phyloP scores from a whole-genome alignment of 2,113 vertebrate genomes.

The Arvicanthis niloticus region DNA sequence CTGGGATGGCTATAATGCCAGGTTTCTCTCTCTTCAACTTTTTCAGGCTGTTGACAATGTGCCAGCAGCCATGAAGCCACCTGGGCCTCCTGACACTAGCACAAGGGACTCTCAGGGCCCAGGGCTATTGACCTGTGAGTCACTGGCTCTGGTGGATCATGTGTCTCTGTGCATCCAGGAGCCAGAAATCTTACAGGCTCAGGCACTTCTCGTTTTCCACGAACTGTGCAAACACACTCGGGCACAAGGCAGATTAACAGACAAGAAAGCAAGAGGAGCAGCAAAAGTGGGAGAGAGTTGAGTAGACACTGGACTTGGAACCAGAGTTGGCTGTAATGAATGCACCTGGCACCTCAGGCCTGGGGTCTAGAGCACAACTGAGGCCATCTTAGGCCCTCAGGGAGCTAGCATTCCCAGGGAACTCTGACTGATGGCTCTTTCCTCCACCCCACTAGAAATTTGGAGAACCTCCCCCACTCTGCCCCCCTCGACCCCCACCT shows the following conservation, averaged over 20 bases:
- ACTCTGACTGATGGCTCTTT: neutral
- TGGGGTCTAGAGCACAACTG: neutral
- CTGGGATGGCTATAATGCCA: accelerated
- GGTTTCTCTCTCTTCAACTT: neutral
- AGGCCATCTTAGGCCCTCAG: accelerated
- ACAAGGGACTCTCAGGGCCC: neutral
- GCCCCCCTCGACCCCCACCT: neutral
- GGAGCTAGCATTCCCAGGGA: neutral
- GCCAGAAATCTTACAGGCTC: neutral
- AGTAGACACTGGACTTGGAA: accelerated
- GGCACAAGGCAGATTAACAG: neutral
- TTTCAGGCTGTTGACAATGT: neutral
- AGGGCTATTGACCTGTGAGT: neutral
- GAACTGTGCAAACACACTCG: neutral
- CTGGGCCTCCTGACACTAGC: neutral
- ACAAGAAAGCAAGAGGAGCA: neutral
- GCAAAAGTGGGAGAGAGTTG: neutral
- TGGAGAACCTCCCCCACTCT: neutral
- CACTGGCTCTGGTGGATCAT: neutral
- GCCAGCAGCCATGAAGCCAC: neutral
- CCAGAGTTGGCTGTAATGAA: accelerated
- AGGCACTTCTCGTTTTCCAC: accelerated
- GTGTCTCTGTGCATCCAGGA: neutral
- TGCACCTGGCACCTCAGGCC: accelerated
- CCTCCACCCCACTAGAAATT: neutral